Conservation (phyloP, 2,113 vertebrate genomes). For the Mirounga angustirostris region DNA sequence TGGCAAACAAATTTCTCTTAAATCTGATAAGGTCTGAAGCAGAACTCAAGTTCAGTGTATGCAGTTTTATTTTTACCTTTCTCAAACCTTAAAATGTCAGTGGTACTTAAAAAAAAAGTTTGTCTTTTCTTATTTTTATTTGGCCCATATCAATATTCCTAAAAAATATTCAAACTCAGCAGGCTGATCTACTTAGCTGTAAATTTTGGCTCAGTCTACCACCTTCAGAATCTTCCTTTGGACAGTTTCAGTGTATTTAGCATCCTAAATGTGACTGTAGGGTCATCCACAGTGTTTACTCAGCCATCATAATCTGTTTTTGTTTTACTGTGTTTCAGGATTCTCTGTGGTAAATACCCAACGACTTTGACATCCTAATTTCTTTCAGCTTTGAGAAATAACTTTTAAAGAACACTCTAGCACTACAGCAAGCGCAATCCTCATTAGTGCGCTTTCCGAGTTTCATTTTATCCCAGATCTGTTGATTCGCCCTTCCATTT, state of each 20-base stretch:
- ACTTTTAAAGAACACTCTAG: conserved; percentile 29
- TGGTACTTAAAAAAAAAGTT: background rate
- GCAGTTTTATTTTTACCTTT: conserved; percentile 28
- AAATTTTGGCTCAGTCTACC: background rate
- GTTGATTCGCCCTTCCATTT: background rate
- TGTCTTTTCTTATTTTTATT: conserved; percentile 53
- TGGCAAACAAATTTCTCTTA: conserved; percentile 18
- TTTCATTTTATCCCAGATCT: background rate
- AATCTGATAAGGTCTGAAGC: background rate
- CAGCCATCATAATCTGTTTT: background rate
- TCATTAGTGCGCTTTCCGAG: background rate
- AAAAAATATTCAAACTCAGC: background rate
- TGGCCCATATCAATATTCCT: background rate
- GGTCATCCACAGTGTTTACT: background rate
- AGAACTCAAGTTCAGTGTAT: background rate
- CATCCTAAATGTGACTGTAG: background rate
- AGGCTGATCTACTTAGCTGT: background rate
- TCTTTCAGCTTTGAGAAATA: conserved; percentile 10
- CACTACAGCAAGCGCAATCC: background rate
- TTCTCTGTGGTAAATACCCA: background rate
- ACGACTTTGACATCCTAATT: background rate
- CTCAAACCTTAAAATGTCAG: background rate
- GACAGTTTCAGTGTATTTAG: background rate
- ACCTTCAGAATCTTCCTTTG: background rate
- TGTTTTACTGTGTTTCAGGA: background rate